phyloP scores from a whole-genome alignment of 37 sponge, comb jelly and placozoan species.

The Haliclona indistincta region DNA sequence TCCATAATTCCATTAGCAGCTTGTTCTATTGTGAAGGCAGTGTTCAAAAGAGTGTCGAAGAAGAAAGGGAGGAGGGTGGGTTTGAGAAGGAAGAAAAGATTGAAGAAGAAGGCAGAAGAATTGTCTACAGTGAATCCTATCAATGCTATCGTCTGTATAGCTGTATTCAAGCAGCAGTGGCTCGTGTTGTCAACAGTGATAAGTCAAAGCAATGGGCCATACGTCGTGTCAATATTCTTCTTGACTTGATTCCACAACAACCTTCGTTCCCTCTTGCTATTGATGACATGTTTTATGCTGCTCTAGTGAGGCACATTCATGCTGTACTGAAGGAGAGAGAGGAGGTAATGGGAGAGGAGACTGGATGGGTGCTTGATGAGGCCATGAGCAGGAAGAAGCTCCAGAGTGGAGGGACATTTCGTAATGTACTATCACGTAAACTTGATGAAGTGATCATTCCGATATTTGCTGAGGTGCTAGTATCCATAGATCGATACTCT shows the following conservation, averaged over 20 bases:
- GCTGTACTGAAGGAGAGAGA: conserved; percentile 57
- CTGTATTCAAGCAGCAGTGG: conserved; percentile 63
- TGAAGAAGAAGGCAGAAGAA: too few species aligned
- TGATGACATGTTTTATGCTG: conserved; percentile 42
- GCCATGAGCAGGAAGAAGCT: conserved; percentile 51
- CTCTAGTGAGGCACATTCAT: conserved; percentile 48
- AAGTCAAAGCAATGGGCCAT: conserved; percentile 24
- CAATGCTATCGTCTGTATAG: conserved; percentile 23
- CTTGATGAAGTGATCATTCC: conserved; percentile 63
- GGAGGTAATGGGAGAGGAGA: background rate
- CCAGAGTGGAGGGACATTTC: conserved; percentile 67
- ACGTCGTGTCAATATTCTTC: conserved; percentile 23
- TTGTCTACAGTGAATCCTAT: background rate
- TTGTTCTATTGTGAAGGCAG: conserved; percentile 33
- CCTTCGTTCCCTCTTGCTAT: conserved; percentile 14
- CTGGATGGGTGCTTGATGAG: conserved; percentile 61
- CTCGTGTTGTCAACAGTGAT: conserved; percentile 23
- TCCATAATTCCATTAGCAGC: conserved; percentile 44
- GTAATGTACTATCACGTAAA: conserved; percentile 42
- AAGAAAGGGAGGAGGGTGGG: background rate
- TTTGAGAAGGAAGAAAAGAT: background rate
- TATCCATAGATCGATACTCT: conserved; percentile 46
- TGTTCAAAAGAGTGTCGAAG: background rate
- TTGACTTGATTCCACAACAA: conserved; percentile 34
- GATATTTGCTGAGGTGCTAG: conserved; percentile 62